phyloP scores from a whole-genome alignment of 2,888 invertebrate species.

The Erebia epiphron region DNA sequence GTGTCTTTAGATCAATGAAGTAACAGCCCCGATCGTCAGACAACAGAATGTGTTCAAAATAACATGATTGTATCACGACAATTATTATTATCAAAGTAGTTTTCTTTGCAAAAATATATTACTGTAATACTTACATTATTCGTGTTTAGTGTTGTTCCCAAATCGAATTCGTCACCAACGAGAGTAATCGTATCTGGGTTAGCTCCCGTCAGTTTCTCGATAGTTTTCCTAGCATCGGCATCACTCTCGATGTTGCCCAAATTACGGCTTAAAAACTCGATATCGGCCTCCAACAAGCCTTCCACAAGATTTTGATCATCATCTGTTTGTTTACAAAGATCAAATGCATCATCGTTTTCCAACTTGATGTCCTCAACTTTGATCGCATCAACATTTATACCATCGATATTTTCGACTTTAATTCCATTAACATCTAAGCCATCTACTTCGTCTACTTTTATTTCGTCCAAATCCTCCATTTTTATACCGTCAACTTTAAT shows the following conservation, averaged over 20 bases:
- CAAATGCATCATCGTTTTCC: constrained; percentile 68
- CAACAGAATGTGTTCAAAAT: no score
- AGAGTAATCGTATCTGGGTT: constrained; percentile 75
- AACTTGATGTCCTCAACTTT: constrained; percentile 76
- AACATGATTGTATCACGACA: no score
- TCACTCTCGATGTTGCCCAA: constrained; percentile 79
- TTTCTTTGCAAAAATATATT: no score
- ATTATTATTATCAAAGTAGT: no score
- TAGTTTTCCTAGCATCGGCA: constrained; percentile 78
- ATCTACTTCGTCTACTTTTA: constrained; percentile 73
- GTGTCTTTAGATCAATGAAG: no score
- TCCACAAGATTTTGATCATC: constrained; percentile 71
- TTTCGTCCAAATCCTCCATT: constrained; percentile 70
- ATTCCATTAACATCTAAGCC: constrained; percentile 66
- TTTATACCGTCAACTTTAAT: constrained; percentile 75
- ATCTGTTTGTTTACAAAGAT: constrained; percentile 67
- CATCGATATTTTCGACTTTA: constrained; percentile 72
- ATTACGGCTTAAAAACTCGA: constrained; percentile 77
- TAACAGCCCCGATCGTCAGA: no score
- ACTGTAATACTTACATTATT: constrained; percentile 60
- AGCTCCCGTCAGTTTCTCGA: constrained; percentile 76
- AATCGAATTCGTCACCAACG: constrained; percentile 77
- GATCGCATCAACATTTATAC: constrained; percentile 65
- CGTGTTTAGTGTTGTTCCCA: constrained; percentile 73
- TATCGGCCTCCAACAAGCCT: constrained; percentile 75